Base-by-base conservation (phyloP, 2,888 invertebrate species). In the Seira sanloemensis region DNA sequence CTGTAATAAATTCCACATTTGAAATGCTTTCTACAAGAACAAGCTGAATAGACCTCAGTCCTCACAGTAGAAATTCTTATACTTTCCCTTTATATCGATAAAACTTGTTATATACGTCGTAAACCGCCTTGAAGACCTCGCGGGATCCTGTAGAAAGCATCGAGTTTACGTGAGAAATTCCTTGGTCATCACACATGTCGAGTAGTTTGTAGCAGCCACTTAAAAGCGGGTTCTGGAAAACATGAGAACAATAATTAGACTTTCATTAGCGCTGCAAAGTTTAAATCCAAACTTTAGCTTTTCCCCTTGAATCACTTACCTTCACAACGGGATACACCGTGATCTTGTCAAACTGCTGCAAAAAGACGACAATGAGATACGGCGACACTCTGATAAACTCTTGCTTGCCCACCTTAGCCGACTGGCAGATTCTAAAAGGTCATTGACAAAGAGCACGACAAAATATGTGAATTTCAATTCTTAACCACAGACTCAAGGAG, bases 1-100 rank as follows among this genome's bases (percentile, higher is more conserved):
- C n/a, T n/a, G n/a, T n/a, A n/a, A n/a, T n/a, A n/a, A n/a, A n/a
- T n/a, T n/a, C n/a, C n/a, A n/a, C n/a, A n/a, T n/a, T n/a, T n/a
- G n/a, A n/a, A n/a, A n/a, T n/a, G n/a, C n/a, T n/a, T n/a, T n/a
- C n/a, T n/a, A n/a, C n/a, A n/a, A n/a, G n/a, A n/a, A n/a, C n/a
- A n/a, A n/a, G n/a, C n/a, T n/a, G n/a, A n/a, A n/a, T n/a, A n/a
- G n/a, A n/a, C n/a, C n/a, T n/a, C n/a, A n/a, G n/a, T n/a, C n/a
- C n/a, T n/a, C n/a, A n/a, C n/a, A n/a, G n/a, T n/a, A n/a, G n/a
- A n/a, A n/a, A 46, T 23, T 12, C 26, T 90, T 90, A 92, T 72
- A 92, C 91, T 91, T 92, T 92, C 75, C 93, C 93, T 69, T 91
- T 92, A 89, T 92, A 93, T 86, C 91, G 91, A 90, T 92, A 91